These are phyloP conservation scores for Neodiprion virginianus DNA, from an alignment of 1,140 invertebrate species.

Conservation along the genomic window DNA sequence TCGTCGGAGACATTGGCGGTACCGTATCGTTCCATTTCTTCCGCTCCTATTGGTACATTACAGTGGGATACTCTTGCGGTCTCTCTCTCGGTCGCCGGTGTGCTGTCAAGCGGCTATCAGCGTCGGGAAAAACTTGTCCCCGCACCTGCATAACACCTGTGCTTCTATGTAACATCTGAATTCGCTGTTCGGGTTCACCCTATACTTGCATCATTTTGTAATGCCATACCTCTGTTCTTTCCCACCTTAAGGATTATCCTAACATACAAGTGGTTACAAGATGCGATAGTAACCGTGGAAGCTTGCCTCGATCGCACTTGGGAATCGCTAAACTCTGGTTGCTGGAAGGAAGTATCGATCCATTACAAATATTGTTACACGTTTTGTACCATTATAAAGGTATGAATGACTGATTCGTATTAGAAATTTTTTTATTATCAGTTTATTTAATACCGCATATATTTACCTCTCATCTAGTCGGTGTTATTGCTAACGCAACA, in stretches of 20 bases:
- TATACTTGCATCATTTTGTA: too few species aligned
- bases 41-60: not conserved
- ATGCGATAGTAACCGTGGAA: conserved; percentile 56
- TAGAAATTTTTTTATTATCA: conserved; percentile 10
- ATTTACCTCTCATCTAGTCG: conserved; percentile 31
- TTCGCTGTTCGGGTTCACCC: not conserved
- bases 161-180: not conserved
- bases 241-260: not conserved
- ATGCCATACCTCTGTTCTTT: not conserved
- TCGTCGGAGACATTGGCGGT: not conserved
- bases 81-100: not conserved
- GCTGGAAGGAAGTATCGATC: conserved; percentile 80
- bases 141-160: too few species aligned
- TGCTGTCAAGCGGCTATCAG: not conserved
- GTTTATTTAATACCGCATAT: not conserved
- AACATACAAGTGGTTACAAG: conserved; percentile 40
- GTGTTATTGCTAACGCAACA: conserved; percentile 47
- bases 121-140: not conserved
- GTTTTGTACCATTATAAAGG: conserved; percentile 68
- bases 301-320: conserved; percentile 76
- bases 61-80: not conserved
- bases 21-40: not conserved
- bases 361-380: conserved; percentile 69
- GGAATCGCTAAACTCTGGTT: conserved; percentile 84
- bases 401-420: conserved; percentile 45